A percentile compares a stretch with the other conserved stretches of the same genome.
Conservation (phyloP, 2,113 vertebrate genomes). For the Psephotus haematonotus region DNA sequence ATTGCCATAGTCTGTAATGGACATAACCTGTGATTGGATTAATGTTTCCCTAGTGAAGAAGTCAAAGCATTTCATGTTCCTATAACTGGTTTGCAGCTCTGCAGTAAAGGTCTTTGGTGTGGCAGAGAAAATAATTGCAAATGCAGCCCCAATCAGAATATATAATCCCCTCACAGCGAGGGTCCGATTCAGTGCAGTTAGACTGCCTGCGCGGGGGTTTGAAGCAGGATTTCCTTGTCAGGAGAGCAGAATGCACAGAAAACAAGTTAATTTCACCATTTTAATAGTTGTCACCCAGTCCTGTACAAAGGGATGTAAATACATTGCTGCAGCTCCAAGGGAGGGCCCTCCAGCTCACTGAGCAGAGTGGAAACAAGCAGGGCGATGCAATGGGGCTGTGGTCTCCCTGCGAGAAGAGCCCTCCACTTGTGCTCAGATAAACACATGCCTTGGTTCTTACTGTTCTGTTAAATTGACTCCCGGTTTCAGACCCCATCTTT, state of each 20-base stretch:
- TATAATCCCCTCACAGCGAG: conserved; percentile 50
- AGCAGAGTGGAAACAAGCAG: background rate
- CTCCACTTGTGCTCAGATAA: background rate
- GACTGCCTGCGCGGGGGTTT: background rate
- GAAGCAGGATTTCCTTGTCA: conserved; percentile 41
- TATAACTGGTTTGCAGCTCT: conserved; percentile 66
- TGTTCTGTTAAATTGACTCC: background rate
- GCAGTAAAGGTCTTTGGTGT: conserved; percentile 59
- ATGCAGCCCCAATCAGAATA: conserved; percentile 48
- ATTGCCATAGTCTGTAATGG: conserved; percentile 71
- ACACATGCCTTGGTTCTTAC: background rate
- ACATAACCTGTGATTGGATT: conserved; percentile 74
- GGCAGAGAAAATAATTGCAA: conserved; percentile 65
- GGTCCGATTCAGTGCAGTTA: background rate
- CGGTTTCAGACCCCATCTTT: background rate
- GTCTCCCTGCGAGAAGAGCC: background rate
- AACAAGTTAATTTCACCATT: conserved; percentile 40
- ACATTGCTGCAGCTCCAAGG: background rate
- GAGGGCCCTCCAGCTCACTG: background rate
- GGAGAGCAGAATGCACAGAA: conserved; percentile 25
- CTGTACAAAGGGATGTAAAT: background rate
- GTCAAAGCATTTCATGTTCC: conserved; percentile 71
- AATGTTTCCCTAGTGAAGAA: conserved; percentile 70
- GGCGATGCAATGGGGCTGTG: background rate
- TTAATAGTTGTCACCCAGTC: conserved; percentile 3